phyloP scores from a whole-genome alignment of 2,797 vertebrate species.

The Falco concolor region DNA sequence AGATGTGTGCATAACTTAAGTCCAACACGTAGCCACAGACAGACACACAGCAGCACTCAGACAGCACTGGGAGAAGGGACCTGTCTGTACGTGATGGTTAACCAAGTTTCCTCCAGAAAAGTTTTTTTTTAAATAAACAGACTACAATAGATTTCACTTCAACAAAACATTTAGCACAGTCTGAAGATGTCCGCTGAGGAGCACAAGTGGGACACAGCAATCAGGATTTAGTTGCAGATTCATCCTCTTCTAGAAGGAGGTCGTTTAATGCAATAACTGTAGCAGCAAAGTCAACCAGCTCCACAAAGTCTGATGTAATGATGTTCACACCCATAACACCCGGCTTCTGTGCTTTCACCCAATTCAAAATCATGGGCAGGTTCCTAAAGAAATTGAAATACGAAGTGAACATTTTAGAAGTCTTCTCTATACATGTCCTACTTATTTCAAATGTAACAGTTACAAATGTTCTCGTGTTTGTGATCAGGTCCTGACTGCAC shows the following conservation, averaged over 20 bases:
- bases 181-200: not conserved
- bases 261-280: constrained; percentile 91
- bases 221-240: constrained; percentile 62
- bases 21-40: not conserved
- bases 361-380: constrained; percentile 90
- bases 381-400: constrained; percentile 78
- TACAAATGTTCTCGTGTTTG: not conserved
- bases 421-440: not conserved
- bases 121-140: not conserved
- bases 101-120: not conserved
- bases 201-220: not conserved
- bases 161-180: not conserved
- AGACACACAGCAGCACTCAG: not conserved
- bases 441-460: not conserved
- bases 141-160: not conserved
- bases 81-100: accelerated
- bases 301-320: constrained; percentile 98
- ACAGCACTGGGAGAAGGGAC: not conserved
- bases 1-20: not conserved
- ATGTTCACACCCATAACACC: constrained; percentile 92
- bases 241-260: constrained; percentile 78
- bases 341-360: constrained; percentile 91
- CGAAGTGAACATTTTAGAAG: not conserved
- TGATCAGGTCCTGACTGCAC: not conserved
- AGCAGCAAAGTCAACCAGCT: constrained; percentile 93